Base-by-base conservation (phyloP, 2,888 invertebrate genomes). In the Torymus aiolomorphi region DNA sequence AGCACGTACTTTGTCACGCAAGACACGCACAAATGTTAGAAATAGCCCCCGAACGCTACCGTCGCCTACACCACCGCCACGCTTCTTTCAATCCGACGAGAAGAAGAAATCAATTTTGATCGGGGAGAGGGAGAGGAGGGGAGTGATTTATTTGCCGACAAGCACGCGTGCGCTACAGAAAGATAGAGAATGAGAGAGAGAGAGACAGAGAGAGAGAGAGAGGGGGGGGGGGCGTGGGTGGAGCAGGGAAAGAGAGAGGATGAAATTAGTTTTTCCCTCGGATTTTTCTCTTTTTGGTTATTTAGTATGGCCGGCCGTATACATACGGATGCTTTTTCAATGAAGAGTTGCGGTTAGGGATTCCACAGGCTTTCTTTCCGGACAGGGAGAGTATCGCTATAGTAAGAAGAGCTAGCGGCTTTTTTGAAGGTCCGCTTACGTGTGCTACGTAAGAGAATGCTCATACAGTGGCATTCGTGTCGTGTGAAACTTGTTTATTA, bases 21-120 rank as follows among this genome's bases (percentile, higher is more conserved):
- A 71, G 79, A 71, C 79, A 80, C 79, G 79, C 79, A 80, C 75
- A 75, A 80, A 80, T 80, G 79, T 80, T 78, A 74, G 74, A 74
- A 74, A 78, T 78, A 74, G 73, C 69, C 24, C 18, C n/a, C 11
- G 66, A 49, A 8, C 31, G 31, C 31, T 31, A 31, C 31, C 31
- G 31, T 31, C 31, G 31, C 5, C 75, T 62, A n/a, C n/a, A n/a
- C n/a, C n/a, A n/a, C 2, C 54, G 70, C 51, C 31, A 4, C 31
- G 69, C 69, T 74, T 57, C 74, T 74, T 78, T 78, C 78, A 74
- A 78, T 78, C 74, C 78, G 69, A 52, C 62, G 57, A 51, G 63
- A 62, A 74, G 78, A 70, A 78, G 73, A 70, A 78, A 78, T 78
- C 78, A 78, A 78, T 78, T 78, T 70, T 74, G 74, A 74, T 70